Base-by-base conservation (phyloP, 1,140 invertebrate species). In the Tetramorium parvispinum region DNA sequence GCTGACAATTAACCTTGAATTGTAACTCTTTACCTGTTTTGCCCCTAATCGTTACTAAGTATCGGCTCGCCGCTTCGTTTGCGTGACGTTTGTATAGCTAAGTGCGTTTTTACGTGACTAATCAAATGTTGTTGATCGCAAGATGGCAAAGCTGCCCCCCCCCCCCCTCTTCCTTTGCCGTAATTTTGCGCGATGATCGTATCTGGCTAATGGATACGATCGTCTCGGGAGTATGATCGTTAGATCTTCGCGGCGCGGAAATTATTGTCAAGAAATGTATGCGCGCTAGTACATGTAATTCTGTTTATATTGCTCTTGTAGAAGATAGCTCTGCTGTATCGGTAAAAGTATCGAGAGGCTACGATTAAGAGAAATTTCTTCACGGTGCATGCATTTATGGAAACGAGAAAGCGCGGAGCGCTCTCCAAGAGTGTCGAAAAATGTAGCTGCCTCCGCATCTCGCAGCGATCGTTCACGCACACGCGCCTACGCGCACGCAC, bases 21-120 rank as follows among this genome's bases (percentile, higher is more conserved):
- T n/a, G 55, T 40, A 66, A 78, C 4, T 85, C 68, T 37, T 82
- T 37, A 61, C 3, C 40, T 43, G 27, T 43, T 51, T 77, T 77
- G 71, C 46, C 21, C 71, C 82, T 85, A 85, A 85, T 85, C 57
- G 73, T 32, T 76, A 40, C 61, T 85, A 85, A 78, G 61, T 85
- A 75, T 83, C 53, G 53, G 40, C 79, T 71, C 71, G 7, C 46
- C n/a, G 59, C 46, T 55, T 40, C 32, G 16, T 8, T 82, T 46
- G 79, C 68, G 53, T 83, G 68, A 83, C 53, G 68, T 75, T 83
- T 78, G 65, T 65, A 43, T 21, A 18, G 7, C 46, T 65, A 77
- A 85, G 57, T 43, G 37, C 57, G 43, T 85, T 51, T 51, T 78
- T 66, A 78, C 70, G 82, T 85, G 82, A 83, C 79, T 71, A 55